Percentiles rank a stretch among this genome's conserved stretches.
Conservation (phyloP, 2,888 invertebrate species). For the Acanthosepion lycidas region DNA sequence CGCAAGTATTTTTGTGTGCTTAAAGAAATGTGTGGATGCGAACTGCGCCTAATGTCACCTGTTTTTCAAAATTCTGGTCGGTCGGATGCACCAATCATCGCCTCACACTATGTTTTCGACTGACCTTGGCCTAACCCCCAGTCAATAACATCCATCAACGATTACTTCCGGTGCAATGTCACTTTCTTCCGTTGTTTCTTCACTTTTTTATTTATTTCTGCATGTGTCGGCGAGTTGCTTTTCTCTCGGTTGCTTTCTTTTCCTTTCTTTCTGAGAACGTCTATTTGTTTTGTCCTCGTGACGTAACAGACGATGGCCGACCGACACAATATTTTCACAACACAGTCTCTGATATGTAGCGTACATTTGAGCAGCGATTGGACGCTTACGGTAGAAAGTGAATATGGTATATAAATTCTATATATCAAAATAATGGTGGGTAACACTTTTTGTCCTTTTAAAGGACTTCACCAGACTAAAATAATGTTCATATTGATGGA, state of each 20-base stretch:
- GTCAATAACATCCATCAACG: neutral
- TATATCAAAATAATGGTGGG: no score
- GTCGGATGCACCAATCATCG: slow-evolving; percentile 2
- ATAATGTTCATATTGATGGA: no score
- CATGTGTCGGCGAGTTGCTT: neutral
- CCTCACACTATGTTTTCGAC: neutral
- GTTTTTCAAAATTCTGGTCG: neutral
- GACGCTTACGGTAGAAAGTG: no score
- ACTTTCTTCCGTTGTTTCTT: neutral
- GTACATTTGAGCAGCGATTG: no score
- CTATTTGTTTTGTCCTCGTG: neutral
- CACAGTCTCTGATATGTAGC: no score
- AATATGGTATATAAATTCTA: no score
- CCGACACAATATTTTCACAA: neutral
- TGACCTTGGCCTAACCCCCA: neutral
- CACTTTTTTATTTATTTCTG: neutral
- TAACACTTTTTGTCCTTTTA: no score
- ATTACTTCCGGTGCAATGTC: neutral
- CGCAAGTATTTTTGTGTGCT: no score
- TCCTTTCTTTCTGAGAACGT: neutral
- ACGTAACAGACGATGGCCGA: neutral
- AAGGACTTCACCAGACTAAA: no score
- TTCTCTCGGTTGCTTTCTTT: no score
- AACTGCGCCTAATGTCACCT: neutral
- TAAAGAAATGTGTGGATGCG: neutral